phyloP scores from a whole-genome alignment of 2,797 vertebrate genomes.

The Silurus aristotelis region DNA sequence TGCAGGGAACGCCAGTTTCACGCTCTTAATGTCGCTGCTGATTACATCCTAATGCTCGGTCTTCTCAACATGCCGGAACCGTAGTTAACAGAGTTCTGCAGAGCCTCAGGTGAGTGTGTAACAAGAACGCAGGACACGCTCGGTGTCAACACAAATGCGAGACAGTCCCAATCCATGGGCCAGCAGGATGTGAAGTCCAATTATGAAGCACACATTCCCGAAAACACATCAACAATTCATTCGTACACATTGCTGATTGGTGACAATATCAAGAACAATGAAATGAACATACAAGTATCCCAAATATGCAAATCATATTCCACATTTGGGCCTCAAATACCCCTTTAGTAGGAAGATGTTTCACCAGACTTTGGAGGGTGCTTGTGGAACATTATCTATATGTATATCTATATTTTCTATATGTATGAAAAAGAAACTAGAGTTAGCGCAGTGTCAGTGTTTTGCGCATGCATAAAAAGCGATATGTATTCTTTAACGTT shows the following conservation, averaged over 20 bases:
- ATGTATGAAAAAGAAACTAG: no score
- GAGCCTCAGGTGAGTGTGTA: slow-evolving; percentile 27
- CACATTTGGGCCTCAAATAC: no score
- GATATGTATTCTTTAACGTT: no score
- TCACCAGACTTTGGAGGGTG: no score
- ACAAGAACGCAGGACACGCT: slow-evolving; percentile 8
- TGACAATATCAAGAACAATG: background rate
- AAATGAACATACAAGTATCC: background rate
- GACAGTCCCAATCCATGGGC: background rate
- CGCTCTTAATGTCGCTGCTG: slow-evolving; percentile 47
- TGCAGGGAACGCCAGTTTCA: slow-evolving; percentile 39
- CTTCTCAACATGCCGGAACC: slow-evolving; percentile 28
- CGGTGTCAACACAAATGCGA: slow-evolving; percentile 33
- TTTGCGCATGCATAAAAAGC: no score
- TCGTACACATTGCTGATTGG: no score
- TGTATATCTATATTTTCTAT: no score
- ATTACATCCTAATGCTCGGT: slow-evolving; percentile 28
- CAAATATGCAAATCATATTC: no score
- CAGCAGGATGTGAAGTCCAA: background rate
- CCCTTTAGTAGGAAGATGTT: no score
- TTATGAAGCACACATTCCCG: background rate
- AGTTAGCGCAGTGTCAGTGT: no score
- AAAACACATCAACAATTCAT: background rate
- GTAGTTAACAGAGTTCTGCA: slow-evolving; percentile 19
- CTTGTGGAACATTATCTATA: no score